These are phyloP conservation scores for Micromys minutus DNA, from an alignment of 2,113 vertebrate genomes.

Conservation along the genomic window DNA sequence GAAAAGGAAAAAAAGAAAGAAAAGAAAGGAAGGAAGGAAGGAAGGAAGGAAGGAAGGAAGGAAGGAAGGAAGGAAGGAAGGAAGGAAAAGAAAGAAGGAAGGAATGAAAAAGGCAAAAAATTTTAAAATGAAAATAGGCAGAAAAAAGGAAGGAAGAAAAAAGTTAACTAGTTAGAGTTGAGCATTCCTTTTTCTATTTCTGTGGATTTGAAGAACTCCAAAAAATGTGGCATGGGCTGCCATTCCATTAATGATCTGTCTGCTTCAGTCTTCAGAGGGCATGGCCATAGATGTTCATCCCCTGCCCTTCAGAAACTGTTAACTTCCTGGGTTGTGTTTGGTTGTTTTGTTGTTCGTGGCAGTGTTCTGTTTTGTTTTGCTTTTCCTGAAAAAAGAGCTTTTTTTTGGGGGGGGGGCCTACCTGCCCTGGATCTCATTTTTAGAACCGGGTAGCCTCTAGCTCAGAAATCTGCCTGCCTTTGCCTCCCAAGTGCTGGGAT, in stretches of 20 bases:
- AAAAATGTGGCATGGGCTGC: too few relatives aligned
- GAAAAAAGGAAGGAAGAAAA: too few relatives aligned
- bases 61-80: neutral
- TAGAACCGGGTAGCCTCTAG: neutral
- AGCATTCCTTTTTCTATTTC: neutral
- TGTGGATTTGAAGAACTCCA: too few relatives aligned
- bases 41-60: rapidly evolving
- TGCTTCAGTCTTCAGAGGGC: neutral
- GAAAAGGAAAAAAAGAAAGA: too few relatives aligned
- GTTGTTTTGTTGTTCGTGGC: neutral
- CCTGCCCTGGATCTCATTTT: neutral
- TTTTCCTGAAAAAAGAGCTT: neutral
- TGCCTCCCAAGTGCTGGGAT: neutral
- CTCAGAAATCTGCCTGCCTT: neutral
- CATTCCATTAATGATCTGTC: neutral
- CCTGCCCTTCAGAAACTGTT: neutral
- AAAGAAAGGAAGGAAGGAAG: too few relatives aligned
- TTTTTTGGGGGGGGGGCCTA: neutral
- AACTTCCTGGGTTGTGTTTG: neutral
- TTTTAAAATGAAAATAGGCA: too few relatives aligned
- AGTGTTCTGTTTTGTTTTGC: too few relatives aligned
- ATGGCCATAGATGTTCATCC: neutral
- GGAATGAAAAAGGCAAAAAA: too few relatives aligned
- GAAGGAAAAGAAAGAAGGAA: too few relatives aligned
- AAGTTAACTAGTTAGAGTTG: neutral